phyloP scores from a whole-genome alignment of 92 coral and sea anemone species.

The Hydrozoanthus gracilis region DNA sequence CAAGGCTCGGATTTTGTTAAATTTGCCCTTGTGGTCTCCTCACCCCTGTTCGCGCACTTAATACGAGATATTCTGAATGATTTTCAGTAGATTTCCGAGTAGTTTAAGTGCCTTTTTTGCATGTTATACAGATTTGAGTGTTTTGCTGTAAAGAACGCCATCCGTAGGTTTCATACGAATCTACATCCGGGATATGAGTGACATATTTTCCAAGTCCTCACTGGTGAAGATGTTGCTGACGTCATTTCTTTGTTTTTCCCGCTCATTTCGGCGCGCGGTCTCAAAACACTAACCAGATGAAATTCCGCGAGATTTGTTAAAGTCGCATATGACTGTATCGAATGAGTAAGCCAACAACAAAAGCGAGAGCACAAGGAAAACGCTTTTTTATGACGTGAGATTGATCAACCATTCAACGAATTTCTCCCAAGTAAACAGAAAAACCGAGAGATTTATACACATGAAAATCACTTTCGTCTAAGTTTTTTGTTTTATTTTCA shows the following conservation, averaged over 20 bases:
- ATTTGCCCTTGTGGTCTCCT: background rate
- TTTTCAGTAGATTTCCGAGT: background rate
- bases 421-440: background rate
- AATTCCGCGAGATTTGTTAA: background rate
- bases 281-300: background rate
- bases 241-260: background rate
- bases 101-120: background rate
- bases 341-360: background rate
- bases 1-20: background rate
- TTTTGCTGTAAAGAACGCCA: background rate
- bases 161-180: too few relatives aligned
- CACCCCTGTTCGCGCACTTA: background rate
- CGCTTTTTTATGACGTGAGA: background rate
- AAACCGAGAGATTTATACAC: background rate
- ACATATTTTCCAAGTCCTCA: too few relatives aligned
- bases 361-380: background rate
- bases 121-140: background rate
- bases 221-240: background rate
- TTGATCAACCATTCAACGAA: background rate
- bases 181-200: too few relatives aligned
- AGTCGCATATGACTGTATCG: background rate
- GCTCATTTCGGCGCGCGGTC: background rate
- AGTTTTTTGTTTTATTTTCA: too few relatives aligned
- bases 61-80: background rate
- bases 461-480: background rate